Evolutionary conservation across 2,888 invertebrate genomes (phyloP), one percentile per base, ranked within the genome.

Genomic region (Cloeon dipterum): DNA sequence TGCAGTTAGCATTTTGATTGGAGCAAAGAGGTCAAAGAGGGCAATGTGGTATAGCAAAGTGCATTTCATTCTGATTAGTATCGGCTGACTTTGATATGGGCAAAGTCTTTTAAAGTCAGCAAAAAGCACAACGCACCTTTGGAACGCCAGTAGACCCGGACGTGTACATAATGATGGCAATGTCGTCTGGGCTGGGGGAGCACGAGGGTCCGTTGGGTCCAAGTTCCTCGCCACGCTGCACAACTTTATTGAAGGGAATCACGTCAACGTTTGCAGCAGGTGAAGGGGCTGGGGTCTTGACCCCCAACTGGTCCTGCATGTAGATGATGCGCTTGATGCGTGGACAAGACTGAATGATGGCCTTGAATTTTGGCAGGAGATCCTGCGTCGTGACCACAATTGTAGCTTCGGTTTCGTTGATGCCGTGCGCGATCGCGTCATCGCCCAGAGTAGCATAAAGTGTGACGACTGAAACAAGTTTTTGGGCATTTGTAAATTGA

Each of bases 131-230:
- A n/a, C n/a, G n/a, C n/a, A n/a, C n/a, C 60, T 93, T 93, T 0
- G 93, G 93, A 41, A 78, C 71, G 37, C 93, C 94, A 3, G 96
- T 96, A 1, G 93, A 93, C 5, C 96, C 96, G 46, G 89, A 91
- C 3, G 96, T 98, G 64, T 96, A 98, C 96, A 98, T 98, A 29
- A 98, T 78, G 49, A 98, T 86, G 35, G 96, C 96, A 4, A 77
- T 72, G 56, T 96, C 94, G 11, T 69, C 61, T 5, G 72, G 58
- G 5, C 58, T 56, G 2, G 88, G 83, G 5, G 69, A 64, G 4
- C 62, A 59, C 16, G n/a, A n/a, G n/a, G n/a, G n/a, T n/a, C n/a
- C n/a, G n/a, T n/a, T n/a, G n/a, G n/a, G n/a, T n/a, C n/a, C n/a
- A n/a, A n/a, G n/a, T n/a, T n/a, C n/a, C n/a, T 54, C 57, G 11